Evolutionary conservation across 2,888 invertebrate genomes (phyloP).

Genomic region (Cerastoderma edule): DNA sequence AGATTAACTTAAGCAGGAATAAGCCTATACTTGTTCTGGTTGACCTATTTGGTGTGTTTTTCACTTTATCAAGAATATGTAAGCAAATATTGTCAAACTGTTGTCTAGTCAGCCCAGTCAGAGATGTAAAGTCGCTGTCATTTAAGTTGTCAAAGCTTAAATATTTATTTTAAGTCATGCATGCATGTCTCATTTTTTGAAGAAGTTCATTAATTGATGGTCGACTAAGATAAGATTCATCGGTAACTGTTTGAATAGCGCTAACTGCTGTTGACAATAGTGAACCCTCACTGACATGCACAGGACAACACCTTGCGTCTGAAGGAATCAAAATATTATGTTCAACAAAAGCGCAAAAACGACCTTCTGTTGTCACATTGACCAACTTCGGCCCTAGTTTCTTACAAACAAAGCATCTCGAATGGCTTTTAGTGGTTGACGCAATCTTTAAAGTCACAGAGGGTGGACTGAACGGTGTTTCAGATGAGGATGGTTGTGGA

Average conservation of each 20-base stretch:
- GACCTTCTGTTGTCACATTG: constrained; percentile 2
- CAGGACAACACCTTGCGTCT: background rate
- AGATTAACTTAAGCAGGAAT: constrained; percentile 44
- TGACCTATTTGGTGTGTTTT: constrained; percentile 36
- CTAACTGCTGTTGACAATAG: background rate
- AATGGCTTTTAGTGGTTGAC: background rate
- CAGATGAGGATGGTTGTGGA: too few species aligned
- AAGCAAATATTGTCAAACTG: constrained; percentile 41
- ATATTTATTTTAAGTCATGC: too few species aligned
- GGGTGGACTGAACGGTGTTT: too few species aligned
- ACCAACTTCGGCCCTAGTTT: background rate
- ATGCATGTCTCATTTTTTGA: too few species aligned
- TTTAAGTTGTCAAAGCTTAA: constrained; percentile 33
- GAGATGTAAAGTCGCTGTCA: constrained; percentile 19
- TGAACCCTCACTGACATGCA: background rate
- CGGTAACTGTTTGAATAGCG: background rate
- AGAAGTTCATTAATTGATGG: too few species aligned
- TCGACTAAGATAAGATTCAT: too few species aligned
- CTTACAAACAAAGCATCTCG: constrained; percentile 7
- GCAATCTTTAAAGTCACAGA: background rate
- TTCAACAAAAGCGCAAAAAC: background rate
- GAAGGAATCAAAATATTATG: background rate
- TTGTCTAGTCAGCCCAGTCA: constrained; percentile 31
- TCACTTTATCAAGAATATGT: constrained; percentile 10
- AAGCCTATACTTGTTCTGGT: constrained; percentile 41